Conservation (phyloP, 2,888 invertebrate species). For the Netelia melanura region DNA sequence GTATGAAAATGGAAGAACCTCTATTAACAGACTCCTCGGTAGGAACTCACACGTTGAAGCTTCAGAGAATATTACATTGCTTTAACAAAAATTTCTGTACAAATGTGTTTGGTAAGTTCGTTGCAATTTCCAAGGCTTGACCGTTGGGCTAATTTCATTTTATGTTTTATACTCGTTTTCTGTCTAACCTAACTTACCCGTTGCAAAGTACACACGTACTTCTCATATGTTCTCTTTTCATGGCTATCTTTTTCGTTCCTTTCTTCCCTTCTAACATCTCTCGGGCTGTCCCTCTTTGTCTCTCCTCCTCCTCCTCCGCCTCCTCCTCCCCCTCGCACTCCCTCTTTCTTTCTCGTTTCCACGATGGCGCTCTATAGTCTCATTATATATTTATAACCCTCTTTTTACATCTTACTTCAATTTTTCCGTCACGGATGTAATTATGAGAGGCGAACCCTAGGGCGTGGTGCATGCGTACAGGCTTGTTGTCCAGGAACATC, state of each 20-base stretch:
- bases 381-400: background rate
- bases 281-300: background rate
- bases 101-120: conserved; percentile 4
- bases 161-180: background rate
- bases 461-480: background rate
- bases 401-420: background rate
- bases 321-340: background rate
- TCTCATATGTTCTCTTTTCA: background rate
- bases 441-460: conserved; percentile 23
- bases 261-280: background rate
- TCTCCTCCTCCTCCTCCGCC: background rate
- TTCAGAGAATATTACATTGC: background rate
- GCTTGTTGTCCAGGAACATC: conserved; percentile 12
- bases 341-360: background rate
- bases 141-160: conserved; percentile 33
- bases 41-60: background rate
- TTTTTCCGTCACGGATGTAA: conserved; percentile 9
- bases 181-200: background rate
- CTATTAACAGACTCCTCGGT: background rate
- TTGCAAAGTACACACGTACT: background rate
- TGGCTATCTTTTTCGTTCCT: background rate
- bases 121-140: background rate
- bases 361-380: background rate
- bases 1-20: background rate
- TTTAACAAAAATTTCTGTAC: background rate